Evolutionary conservation across 2,113 vertebrate genomes (phyloP), one percentile per base, ranked within the genome.

Genomic region (Catagonus wagneri): DNA sequence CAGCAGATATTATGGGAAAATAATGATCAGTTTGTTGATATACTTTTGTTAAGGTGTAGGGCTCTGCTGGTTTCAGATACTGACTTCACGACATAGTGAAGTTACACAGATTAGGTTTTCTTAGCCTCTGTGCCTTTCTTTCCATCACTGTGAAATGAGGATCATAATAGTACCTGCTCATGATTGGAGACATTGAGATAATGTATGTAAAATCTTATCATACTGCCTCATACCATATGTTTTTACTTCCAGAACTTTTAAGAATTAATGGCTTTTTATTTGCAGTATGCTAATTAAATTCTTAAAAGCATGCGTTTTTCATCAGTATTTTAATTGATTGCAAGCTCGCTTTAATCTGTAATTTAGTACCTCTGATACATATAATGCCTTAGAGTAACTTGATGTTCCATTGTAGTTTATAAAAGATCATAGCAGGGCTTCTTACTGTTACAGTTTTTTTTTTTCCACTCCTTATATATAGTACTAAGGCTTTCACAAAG

Each of bases 181-280:
- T 63, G 34, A 2, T 60, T 96, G 52, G 29, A 93, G 94, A 89
- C 10, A 78, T 34, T 63, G 39, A 78, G 58, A 78, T 92, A 61
- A 60, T 86, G 10, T 93, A 32, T 20, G 36, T 65, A 89, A 90
- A 81, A 36, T 91, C 20, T 95, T 89, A 92, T 11, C 10, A 39
- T 81, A 78, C 52, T 94, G 58, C 8, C 3, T 39, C 56, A 14
- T 86, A 52, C 79, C 14, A 4, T 61, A 20, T 93, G 63, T 83
- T 94, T 97, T 90, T 92, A 25, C 4, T 56, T 95, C 20, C 84
- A 71, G 86, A 95, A 84, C 58, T 60, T 60, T 80, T 76, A 75
- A 87, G 84, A 17, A 89, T 81, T 96, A 68, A 60, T 93, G 3
- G 1, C 27, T 85, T 95, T 97, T 94, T 96, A n/a, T 95, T 94